A percentile compares a stretch with the other conserved stretches of the same genome.
phyloP scores from a whole-genome alignment of 2,797 vertebrate genomes.

The Danio aesculapii region DNA sequence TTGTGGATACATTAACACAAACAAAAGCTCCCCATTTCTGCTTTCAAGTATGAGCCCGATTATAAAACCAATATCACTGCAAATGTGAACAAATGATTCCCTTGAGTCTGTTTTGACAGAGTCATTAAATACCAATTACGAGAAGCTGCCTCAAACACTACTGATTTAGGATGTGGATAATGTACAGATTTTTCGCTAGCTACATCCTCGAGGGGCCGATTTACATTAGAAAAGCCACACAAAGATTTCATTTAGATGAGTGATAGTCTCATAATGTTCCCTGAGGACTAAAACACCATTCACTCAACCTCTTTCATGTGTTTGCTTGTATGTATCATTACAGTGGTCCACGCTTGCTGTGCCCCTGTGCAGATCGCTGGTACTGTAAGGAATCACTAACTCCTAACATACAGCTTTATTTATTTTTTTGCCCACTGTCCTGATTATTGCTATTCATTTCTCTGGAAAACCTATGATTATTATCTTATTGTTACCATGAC shows the following conservation, averaged over 20 bases:
- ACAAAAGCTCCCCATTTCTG: constrained; percentile 1
- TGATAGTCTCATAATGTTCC: constrained; percentile 29
- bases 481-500: no score
- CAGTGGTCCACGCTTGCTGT: background rate
- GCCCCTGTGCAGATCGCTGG: no score
- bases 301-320: background rate
- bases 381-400: no score
- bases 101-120: constrained; percentile 9
- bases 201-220: constrained; percentile 8
- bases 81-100: background rate
- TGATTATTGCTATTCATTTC: no score
- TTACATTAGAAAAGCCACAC: constrained; percentile 35
- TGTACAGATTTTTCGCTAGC: constrained; percentile 16
- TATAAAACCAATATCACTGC: constrained; percentile 7
- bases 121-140: constrained; percentile 42
- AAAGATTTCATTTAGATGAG: constrained; percentile 32
- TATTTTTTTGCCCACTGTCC: no score
- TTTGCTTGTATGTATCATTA: background rate
- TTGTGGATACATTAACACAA: background rate
- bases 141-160: constrained; percentile 21
- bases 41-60: background rate
- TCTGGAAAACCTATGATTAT: no score
- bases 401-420: no score
- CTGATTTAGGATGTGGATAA: constrained; percentile 7
- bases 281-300: constrained; percentile 31